phyloP scores from a whole-genome alignment of 2,888 invertebrate genomes.

The Agriopis leucophaearia region DNA sequence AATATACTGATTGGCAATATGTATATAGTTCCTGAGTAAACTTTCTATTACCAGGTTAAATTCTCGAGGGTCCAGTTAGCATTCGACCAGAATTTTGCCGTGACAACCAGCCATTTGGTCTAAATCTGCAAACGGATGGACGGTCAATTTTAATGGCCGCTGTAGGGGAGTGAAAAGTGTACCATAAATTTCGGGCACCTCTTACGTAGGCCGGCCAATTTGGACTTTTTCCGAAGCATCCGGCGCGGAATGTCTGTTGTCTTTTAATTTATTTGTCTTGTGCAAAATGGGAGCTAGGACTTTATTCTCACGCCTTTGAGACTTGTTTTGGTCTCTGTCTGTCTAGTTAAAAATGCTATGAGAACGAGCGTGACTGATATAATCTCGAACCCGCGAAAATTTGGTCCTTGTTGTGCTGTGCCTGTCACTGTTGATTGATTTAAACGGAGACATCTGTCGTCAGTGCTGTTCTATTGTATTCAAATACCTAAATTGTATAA shows the following conservation, averaged over 20 bases:
- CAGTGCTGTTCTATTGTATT: slow-evolving; percentile 1
- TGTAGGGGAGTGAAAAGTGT: slow-evolving; percentile 71
- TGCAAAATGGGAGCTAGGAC: slow-evolving; percentile 40
- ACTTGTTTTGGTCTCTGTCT: too few species aligned
- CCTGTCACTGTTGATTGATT: slow-evolving; percentile 42
- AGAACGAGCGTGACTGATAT: too few species aligned
- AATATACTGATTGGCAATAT: neutral
- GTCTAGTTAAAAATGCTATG: too few species aligned
- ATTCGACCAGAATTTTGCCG: slow-evolving; percentile 50
- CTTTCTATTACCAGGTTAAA: neutral
- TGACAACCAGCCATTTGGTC: slow-evolving; percentile 72
- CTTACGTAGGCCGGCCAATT: slow-evolving; percentile 64
- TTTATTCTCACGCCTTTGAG: too few species aligned
- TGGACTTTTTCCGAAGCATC: slow-evolving; percentile 60
- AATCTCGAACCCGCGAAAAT: too few species aligned
- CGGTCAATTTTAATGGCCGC: slow-evolving; percentile 78
- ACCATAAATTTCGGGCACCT: slow-evolving; percentile 71
- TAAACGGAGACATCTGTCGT: slow-evolving; percentile 31
- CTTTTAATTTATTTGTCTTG: slow-evolving; percentile 77
- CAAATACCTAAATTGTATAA: slow-evolving; percentile 5
- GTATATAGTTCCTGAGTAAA: neutral
- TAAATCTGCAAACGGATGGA: slow-evolving; percentile 77
- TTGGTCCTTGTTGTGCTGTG: slow-evolving; percentile 27
- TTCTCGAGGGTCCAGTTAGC: slow-evolving; percentile 29
- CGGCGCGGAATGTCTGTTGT: slow-evolving; percentile 56